Evolutionary conservation across 2,113 vertebrate genomes (phyloP).

Genomic region (Orientallactaga bullata): DNA sequence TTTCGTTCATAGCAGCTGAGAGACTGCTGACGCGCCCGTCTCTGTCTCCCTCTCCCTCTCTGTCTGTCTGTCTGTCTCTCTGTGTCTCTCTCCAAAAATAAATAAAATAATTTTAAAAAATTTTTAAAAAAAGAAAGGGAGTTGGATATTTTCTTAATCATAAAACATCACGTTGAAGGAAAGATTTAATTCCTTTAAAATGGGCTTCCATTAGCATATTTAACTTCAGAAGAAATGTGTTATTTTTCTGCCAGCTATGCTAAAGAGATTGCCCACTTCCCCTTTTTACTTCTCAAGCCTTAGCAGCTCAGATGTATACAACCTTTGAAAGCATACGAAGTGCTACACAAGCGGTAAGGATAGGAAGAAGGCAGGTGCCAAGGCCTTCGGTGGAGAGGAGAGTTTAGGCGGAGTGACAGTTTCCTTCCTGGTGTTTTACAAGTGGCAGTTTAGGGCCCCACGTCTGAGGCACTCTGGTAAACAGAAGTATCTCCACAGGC

Average conservation of each 20-base stretch:
- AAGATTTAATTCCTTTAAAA: background rate
- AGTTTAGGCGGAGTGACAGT: background rate
- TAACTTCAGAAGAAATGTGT: background rate
- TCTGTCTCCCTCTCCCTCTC: no score
- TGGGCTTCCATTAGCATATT: background rate
- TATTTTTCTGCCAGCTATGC: background rate
- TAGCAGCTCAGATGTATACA: background rate
- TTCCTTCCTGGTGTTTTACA: background rate
- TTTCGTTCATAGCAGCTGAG: no score
- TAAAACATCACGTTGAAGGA: background rate
- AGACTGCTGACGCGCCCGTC: no score
- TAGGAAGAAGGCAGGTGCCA: background rate
- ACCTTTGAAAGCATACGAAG: background rate
- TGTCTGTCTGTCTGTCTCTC: no score
- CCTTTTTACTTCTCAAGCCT: background rate
- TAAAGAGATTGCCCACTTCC: background rate
- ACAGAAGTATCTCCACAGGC: background rate
- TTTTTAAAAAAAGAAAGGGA: background rate
- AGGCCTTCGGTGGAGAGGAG: background rate
- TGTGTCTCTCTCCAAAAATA: no score
- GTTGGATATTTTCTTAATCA: background rate
- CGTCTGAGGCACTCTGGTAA: rapidly evolving
- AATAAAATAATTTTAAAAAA: no score
- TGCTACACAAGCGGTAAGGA: background rate
- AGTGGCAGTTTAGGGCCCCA: no score